Base-by-base conservation (phyloP, 2,797 vertebrate genomes). In the Hybognathus amarus region DNA sequence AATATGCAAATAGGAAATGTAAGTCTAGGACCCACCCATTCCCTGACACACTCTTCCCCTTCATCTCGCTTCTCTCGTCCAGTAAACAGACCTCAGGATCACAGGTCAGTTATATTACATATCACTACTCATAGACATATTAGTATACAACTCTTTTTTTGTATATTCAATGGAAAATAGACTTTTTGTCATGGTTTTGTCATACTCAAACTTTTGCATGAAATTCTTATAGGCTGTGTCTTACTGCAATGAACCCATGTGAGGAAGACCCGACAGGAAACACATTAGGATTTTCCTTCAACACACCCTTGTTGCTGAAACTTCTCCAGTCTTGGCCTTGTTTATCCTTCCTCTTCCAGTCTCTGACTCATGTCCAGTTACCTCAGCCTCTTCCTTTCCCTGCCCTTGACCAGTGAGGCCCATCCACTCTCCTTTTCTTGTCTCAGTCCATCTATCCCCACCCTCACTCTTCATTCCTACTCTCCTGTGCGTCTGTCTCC, bases 11-110 rank as follows among this genome's bases (percentile, higher is more conserved):
- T n/a, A n/a, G 92, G 90, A 93, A 95, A 95, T 95, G 94, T 87
- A 82, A 86, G 83, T 92, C 86, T 85, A 87, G 89, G 88, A 87
- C 94, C 93, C 93, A 93, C 88, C 88, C 10, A 89, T 92, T 93
- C 94, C 91, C 92, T 89, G 90, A 88, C 88, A 85, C 82, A 86
- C 84, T 40, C 70, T 30, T 89, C 88, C 85, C 15, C 70, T 74
- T 88, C 89, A 84, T 84, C 36, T 63, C 13, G 67, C 42, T 18
- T 82, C 54, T 67, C 73, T 86, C 81, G 56, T 79, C 17, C 69
- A 84, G 85, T 86, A 84, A 83, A 87, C 88, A 87, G 87, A 84
- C 73, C 6, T 64, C 80, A 47, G 69, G 89, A 73, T 71, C 75
- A 80, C 87, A 94, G 95, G 95, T 96, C 74, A 77, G 94, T 93